These are phyloP conservation scores for Poecilia latipinna DNA, from an alignment of 2,113 vertebrate genomes.

Conservation along the genomic window DNA sequence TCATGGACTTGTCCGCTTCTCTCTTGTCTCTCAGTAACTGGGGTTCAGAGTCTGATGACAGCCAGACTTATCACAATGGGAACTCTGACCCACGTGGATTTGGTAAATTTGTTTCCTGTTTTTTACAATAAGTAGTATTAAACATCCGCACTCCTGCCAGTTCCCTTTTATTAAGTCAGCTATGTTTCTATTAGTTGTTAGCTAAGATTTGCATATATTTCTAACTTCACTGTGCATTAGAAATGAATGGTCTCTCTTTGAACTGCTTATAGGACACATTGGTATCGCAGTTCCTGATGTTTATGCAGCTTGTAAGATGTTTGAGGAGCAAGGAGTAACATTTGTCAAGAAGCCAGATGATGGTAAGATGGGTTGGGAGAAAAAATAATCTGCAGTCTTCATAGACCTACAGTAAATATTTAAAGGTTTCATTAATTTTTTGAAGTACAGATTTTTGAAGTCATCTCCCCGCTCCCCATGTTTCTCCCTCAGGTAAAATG, in stretches of 20 bases:
- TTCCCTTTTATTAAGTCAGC: background rate
- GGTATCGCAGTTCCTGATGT: slow-evolving; percentile 97
- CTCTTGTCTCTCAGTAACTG: slow-evolving; percentile 86
- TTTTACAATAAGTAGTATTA: background rate
- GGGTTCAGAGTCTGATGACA: slow-evolving; percentile 93
- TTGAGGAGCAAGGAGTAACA: slow-evolving; percentile 92
- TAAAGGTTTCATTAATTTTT: background rate
- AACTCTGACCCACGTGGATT: slow-evolving; percentile 98
- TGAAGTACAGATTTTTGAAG: background rate
- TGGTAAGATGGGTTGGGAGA: slow-evolving; percentile 77
- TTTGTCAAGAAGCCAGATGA: slow-evolving; percentile 98
- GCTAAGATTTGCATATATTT: background rate
- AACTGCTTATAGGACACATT: slow-evolving; percentile 87
- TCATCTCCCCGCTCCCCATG: background rate
- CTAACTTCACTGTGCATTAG: background rate
- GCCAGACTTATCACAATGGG: slow-evolving; percentile 90
- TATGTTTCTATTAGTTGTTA: background rate
- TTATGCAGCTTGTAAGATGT: slow-evolving; percentile 89
- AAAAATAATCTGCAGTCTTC: background rate
- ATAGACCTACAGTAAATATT: background rate
- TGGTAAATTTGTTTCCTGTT: slow-evolving; percentile 77
- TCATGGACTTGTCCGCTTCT: background rate
- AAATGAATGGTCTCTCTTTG: background rate
- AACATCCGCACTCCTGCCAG: no score
- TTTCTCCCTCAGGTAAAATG: slow-evolving; percentile 88